Base-by-base conservation (phyloP, 2,888 invertebrate genomes). In the Palloptera scutellata region DNA sequence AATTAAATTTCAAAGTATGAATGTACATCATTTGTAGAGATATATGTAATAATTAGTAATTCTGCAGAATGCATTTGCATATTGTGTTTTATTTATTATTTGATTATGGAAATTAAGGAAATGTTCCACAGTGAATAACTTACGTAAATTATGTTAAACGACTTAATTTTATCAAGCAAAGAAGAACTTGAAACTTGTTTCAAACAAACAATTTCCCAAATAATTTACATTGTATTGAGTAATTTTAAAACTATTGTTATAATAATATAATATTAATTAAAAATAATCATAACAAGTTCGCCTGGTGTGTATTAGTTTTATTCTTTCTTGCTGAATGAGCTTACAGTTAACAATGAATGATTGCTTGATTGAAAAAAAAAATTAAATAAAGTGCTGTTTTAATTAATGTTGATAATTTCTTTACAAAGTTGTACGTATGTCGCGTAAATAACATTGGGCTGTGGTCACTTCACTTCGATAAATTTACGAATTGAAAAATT, bases 251-350 rank as follows among this genome's bases (percentile, higher is more conserved):
- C 58, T 64, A 64, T 52, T 11, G 41, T 58, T 52, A 64, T 58
- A 59, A 58, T 64, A 64, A 64, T 51, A 19, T 53, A 54, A 53
- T 58, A 10, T 13, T 59, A 59, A 64, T 43, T 59, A 59, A 58
- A 57, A 64, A 58, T 64, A 64, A 64, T 17, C 45, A 52, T 64
- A 64, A 64, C 64, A 59, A 59, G 58, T 41, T 19, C 57, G 58
- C 54, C 11, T 48, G 45, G 15, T 48, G 55, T 15, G 13, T 40
- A 13, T 10, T 51, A 3, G 30, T 51, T 17, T 51, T 51, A 15
- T 17, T 15, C 41, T 57, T 55, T 41, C 43, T 15, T 12, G 43
- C 42, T 52, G n/a, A 10, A 11, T 52, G 40, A 58, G 40, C 20
- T 59, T 42, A 53, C 64, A 20, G 42, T 19, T 55, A 55, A n/a